A percentile compares a stretch with the other conserved stretches of the same genome.
These are phyloP conservation scores for Epistrophe eligans DNA, from an alignment of 2,888 invertebrate genomes.

Conservation along the genomic window DNA sequence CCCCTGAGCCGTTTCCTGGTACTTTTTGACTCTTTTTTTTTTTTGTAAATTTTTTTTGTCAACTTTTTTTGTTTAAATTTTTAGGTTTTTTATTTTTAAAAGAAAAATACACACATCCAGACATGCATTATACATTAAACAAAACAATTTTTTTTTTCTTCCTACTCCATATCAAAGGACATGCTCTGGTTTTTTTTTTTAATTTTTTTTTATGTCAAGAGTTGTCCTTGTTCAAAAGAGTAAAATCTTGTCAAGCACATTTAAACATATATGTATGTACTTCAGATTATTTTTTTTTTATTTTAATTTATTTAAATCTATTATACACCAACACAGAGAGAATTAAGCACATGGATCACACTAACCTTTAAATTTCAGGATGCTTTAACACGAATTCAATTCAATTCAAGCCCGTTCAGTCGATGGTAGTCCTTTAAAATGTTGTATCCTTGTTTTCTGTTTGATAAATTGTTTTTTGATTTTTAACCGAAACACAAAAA, in stretches of 20 bases:
- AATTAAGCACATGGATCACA: constrained; percentile 37
- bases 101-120: constrained; percentile 57
- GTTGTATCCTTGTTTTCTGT: neutral
- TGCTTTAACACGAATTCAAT: constrained; percentile 18
- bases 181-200: constrained; percentile 19
- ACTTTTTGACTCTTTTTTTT: constrained; percentile 27
- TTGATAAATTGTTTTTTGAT: neutral
- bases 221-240: constrained; percentile 45
- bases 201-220: constrained; percentile 31
- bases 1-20: constrained; percentile 36
- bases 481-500: neutral
- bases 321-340: constrained; percentile 55
- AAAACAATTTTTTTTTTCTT: constrained; percentile 32
- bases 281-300: neutral
- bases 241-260: constrained; percentile 50
- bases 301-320: constrained; percentile 14
- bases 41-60: constrained; percentile 20
- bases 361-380: constrained; percentile 44
- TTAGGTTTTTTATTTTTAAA: constrained; percentile 31
- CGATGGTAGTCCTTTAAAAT: constrained; percentile 9
- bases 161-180: constrained; percentile 43
- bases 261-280: constrained; percentile 33
- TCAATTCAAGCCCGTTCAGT: constrained; percentile 1
- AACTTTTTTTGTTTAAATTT: constrained; percentile 13
- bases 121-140: constrained; percentile 70